Base-by-base conservation (phyloP, 1,140 invertebrate genomes). In the Stratiolaelaps scimitus region DNA sequence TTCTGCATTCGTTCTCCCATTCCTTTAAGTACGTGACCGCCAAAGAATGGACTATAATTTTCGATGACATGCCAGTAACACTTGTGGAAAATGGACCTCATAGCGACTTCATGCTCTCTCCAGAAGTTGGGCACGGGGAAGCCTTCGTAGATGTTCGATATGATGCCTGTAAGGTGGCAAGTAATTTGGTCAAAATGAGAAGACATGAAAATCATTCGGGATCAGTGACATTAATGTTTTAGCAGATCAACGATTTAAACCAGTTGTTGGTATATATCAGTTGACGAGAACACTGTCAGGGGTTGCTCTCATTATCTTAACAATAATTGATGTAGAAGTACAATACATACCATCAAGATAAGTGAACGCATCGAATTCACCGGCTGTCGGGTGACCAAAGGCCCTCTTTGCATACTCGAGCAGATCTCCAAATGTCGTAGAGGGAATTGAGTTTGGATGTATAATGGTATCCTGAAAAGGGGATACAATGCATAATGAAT, bases 281-380 rank as follows among this genome's bases (percentile, higher is more conserved):
- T n/a, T n/a, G n/a, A n/a, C n/a, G n/a, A n/a, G n/a, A n/a, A n/a
- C n/a, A n/a, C n/a, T n/a, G n/a, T n/a, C n/a, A n/a, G n/a, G n/a
- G n/a, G n/a, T n/a, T n/a, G n/a, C n/a, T n/a, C n/a, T n/a, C n/a
- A n/a, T n/a, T n/a, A n/a, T n/a, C n/a, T n/a, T n/a, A n/a, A n/a
- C n/a, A n/a, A n/a, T n/a, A n/a, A n/a, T n/a, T n/a, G n/a, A n/a
- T n/a, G n/a, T n/a, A n/a, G n/a, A n/a, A n/a, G n/a, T n/a, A n/a
- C n/a, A n/a, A 48, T 28, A 48, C 47, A 23, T 28, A 48, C 47
- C 47, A 28, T 48, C 47, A 28, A 48, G 20, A 15, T 48, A 48
- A 28, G 28, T 28, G 47, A 48, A 48, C 5, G 47, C 47, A 48
- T 48, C 47, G 15, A 23, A 48, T 15, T 48, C 47, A 28, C 19